Conservation (phyloP, 1,140 invertebrate species). For the Papilio dardanus region DNA sequence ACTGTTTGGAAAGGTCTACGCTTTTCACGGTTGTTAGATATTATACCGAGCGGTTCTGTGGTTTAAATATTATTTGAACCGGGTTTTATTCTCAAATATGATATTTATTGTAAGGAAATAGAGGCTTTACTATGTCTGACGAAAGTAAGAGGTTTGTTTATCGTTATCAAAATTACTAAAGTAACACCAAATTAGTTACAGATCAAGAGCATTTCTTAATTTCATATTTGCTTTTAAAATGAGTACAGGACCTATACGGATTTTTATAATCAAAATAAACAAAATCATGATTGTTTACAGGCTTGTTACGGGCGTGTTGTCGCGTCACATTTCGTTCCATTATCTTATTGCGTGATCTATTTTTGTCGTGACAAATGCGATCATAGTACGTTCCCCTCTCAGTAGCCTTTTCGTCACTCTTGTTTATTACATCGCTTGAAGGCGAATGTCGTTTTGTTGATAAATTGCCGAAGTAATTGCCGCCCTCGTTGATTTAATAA, state of each 20-base stretch:
- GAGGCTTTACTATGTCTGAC: neutral
- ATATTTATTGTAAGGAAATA: no score
- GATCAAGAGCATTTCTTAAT: no score
- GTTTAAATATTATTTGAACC: neutral
- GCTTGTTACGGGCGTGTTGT: neutral
- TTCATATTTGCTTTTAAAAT: no score
- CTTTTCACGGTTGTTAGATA: conserved; percentile 20
- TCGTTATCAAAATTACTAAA: neutral
- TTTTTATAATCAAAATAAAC: conserved; percentile 3
- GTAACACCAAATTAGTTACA: neutral
- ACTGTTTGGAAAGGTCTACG: conserved; percentile 16
- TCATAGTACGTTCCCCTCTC: conserved; percentile 7
- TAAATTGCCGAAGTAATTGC: conserved; percentile 32
- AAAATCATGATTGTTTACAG: conserved; percentile 15
- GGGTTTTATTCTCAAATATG: neutral
- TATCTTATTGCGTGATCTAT: conserved; percentile 23
- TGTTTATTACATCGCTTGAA: conserved; percentile 33
- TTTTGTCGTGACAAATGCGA: conserved; percentile 18
- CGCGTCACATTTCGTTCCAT: neutral
- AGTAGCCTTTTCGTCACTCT: conserved; percentile 27
- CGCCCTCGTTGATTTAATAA: conserved; percentile 35
- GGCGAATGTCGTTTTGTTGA: conserved; percentile 31
- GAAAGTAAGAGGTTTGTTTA: no score
- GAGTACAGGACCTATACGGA: no score
- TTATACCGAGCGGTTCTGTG: neutral